Base-by-base conservation (phyloP, 2,888 invertebrate species). In the Tanypteryx hageni region DNA sequence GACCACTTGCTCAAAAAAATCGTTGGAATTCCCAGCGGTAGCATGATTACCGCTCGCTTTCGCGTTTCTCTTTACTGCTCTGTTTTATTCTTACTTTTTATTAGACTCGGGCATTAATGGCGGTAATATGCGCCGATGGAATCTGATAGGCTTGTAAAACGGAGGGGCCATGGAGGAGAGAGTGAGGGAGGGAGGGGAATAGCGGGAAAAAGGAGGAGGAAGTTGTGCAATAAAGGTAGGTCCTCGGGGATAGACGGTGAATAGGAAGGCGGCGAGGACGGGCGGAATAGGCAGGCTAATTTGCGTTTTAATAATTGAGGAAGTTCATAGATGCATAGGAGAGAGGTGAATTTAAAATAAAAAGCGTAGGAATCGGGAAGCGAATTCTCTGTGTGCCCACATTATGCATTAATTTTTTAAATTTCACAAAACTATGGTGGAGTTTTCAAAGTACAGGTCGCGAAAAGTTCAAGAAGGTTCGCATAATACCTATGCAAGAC, bases 91-190 rank as follows among this genome's bases (percentile, higher is more conserved):
- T 27, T 27, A 27, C 76, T 76, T 76, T 44, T 76, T 76, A 76
- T 76, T 76, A 27, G 76, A 18, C 27, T 27, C 22, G 76, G 76
- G 27, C 22, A 76, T 76, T 76, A 76, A 76, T 76, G 76, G 76
- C 8, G 76, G 76, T 76, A 27, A 76, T 76, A 76, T 76, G 76
- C 76, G 76, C 76, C 27, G 27, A 76, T 27, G 76, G 76, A 76
- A 76, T 76, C 76, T 76, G 76, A 76, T 76, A 76, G 22, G 76
- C 22, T 76, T 76, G 22, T n/a, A 76, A 27, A 13, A 27, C 22
- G 22, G 76, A 22, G n/a, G 9, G 76, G 44, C 44, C 5, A 44
- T 44, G 44, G 44, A 5, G 8, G n/a, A 44, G 44, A 44, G 14
- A 82, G 31, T 31, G 4, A 31, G 18, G 31, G 31, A 16, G 27